These are phyloP conservation scores for Minunthozetes semirufus DNA, from an alignment of 2,888 invertebrate genomes.

Conservation along the genomic window DNA sequence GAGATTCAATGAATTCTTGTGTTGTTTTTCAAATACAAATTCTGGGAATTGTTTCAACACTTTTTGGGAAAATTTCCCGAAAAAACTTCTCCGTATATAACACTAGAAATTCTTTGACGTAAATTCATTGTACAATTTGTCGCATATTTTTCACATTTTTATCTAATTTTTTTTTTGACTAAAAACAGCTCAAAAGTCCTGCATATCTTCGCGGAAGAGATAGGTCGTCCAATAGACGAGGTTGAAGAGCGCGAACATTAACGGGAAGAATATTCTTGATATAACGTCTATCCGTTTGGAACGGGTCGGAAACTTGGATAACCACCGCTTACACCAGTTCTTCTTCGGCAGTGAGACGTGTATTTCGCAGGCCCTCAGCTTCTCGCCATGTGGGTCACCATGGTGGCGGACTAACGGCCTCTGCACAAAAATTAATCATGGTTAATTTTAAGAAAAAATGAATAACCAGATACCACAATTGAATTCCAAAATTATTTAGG, in stretches of 20 bases:
- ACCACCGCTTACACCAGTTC: constrained; percentile 51
- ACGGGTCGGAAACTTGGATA: constrained; percentile 55
- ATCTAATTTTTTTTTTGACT: not conserved
- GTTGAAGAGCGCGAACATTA: constrained; percentile 91
- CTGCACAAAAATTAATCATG: not conserved
- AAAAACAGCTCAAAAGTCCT: not conserved
- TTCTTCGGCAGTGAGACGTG: constrained; percentile 42
- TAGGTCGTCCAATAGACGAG: constrained; percentile 89
- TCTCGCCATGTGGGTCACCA: constrained; percentile 41
- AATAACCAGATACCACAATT: too few species aligned
- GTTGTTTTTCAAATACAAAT: too few species aligned
- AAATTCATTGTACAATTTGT: too few species aligned
- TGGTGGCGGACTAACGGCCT: not conserved
- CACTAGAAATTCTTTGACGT: too few species aligned
- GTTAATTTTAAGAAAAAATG: too few species aligned
- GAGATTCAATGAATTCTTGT: too few species aligned
- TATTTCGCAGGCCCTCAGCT: constrained; percentile 42
- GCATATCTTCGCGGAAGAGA: constrained; percentile 49
- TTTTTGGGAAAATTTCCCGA: too few species aligned
- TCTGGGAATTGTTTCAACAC: too few species aligned
- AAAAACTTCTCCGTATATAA: too few species aligned
- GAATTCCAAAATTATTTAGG: too few species aligned
- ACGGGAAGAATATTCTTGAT: constrained; percentile 87
- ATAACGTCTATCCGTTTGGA: constrained; percentile 96
- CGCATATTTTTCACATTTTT: too few species aligned